Evolutionary conservation across 2,888 invertebrate genomes (phyloP), one percentile per base, ranked within the genome.

Genomic region (Idaea biselata): DNA sequence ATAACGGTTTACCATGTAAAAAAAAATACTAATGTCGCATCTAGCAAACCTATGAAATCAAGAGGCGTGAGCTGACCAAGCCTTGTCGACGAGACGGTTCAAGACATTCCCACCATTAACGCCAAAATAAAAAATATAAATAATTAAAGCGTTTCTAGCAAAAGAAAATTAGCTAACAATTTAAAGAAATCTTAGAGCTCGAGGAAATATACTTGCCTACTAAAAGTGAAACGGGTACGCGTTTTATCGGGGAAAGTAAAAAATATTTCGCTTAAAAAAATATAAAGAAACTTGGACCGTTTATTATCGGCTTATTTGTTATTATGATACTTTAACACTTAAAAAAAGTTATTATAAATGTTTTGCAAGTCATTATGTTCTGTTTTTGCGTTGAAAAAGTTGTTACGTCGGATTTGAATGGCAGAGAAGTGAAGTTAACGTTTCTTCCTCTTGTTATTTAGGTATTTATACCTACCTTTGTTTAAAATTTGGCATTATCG

Each of bases 261-360:
- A 8, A 44, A 44, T 44, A 8, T 44, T 44, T 44, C 14, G 7
- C 44, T 44, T 44, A 14, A 1, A 44, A 44, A 44, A 44, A 44
- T 44, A 7, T 80, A 77, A 79, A 79, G 72, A 70, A 80, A 82
- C 74, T 81, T 74, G 63, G 75, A 67, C 66, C 80, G 77, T 84
- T 83, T 82, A 78, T 82, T 82, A 83, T 80, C 78, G 75, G 79
- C 77, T 84, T 82, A 82, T 82, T 81, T 82, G 77, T 78, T 76
- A 81, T 79, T 80, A 79, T 77, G 76, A 73, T 75, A 69, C 72
- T 76, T 74, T 70, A 58, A 72, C 70, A 70, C 63, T 67, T 68
- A 66, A 65, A 65, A 72, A 72, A 68, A 69, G 69, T 72, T 74
- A 64, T 69, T 66, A 66, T 70, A 71, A 72, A 71, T 74, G 72